Evolutionary conservation across 2,888 invertebrate species (phyloP).

Genomic region (Ceramica pisi): DNA sequence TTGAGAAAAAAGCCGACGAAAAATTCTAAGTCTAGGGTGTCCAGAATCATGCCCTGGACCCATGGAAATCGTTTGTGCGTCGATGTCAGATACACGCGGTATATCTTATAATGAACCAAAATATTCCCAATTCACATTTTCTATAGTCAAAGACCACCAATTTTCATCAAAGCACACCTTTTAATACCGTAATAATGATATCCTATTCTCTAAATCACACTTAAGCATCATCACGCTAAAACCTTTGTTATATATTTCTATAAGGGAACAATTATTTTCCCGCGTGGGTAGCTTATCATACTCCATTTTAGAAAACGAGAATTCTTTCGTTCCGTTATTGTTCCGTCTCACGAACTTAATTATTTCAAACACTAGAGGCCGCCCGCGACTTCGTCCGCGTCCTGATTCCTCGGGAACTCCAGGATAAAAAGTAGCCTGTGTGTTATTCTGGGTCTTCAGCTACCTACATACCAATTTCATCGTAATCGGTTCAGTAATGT

Average conservation of each 20-base stretch:
- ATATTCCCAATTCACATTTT: not conserved
- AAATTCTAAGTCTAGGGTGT: no score
- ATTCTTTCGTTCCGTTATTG: not conserved
- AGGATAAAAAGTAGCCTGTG: no score
- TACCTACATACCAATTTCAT: no score
- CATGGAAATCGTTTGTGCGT: no score
- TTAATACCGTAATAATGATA: slow-evolving; percentile 9
- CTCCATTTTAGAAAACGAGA: not conserved
- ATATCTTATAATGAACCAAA: not conserved
- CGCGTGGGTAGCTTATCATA: not conserved
- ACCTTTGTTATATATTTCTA: not conserved
- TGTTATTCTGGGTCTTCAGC: no score
- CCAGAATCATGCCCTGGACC: no score
- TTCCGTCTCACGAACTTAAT: not conserved
- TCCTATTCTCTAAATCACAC: slow-evolving; percentile 4
- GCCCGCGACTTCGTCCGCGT: no score
- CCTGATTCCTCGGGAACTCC: no score
- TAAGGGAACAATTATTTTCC: slow-evolving; percentile 6
- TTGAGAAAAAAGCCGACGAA: no score
- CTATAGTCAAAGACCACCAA: not conserved
- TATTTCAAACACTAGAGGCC: no score
- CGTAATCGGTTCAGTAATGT: no score
- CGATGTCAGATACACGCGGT: no score
- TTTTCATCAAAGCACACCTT: not conserved
- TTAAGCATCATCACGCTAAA: not conserved